These are phyloP conservation scores for Scrobipalpa costella DNA, from an alignment of 2,888 invertebrate species.

Conservation along the genomic window DNA sequence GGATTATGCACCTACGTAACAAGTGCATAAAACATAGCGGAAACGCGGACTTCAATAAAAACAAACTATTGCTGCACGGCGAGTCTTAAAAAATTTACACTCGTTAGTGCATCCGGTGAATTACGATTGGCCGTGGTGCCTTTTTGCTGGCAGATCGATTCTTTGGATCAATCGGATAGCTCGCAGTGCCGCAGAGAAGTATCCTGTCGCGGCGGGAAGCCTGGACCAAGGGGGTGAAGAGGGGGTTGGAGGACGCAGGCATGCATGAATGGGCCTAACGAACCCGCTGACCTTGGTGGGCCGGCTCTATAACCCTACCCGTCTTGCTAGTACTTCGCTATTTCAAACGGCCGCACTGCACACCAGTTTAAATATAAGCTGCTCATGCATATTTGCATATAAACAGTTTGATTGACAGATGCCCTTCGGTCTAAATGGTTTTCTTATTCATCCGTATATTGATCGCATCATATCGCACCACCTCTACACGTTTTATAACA, in stretches of 20 bases:
- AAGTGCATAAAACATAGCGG: slow-evolving; percentile 58
- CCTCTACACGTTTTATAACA: slow-evolving; percentile 48
- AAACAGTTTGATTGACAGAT: slow-evolving; percentile 1
- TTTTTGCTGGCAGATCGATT: slow-evolving; percentile 65
- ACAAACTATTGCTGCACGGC: slow-evolving; percentile 61
- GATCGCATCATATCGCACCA: slow-evolving; percentile 24
- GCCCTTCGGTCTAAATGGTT: slow-evolving; percentile 11
- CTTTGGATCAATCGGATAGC: slow-evolving; percentile 70
- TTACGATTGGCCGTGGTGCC: slow-evolving; percentile 67
- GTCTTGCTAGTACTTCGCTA: slow-evolving; percentile 35
- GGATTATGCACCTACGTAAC: slow-evolving; percentile 10
- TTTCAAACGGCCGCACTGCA: neutral
- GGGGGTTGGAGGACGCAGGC: slow-evolving; percentile 61
- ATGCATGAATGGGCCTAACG: slow-evolving; percentile 80
- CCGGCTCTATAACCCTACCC: slow-evolving; percentile 54
- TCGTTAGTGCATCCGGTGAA: slow-evolving; percentile 80
- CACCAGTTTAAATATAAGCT: slow-evolving; percentile 16
- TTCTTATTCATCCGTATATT: slow-evolving; percentile 14
- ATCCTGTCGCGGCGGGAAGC: slow-evolving; percentile 65
- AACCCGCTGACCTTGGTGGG: slow-evolving; percentile 77
- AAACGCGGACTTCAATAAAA: slow-evolving; percentile 64
- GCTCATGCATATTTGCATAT: slow-evolving; percentile 31
- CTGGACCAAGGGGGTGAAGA: slow-evolving; percentile 33
- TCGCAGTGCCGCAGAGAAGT: slow-evolving; percentile 51
- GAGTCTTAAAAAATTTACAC: slow-evolving; percentile 69